These are phyloP conservation scores for Sphaeridia pumilis DNA, from an alignment of 2,888 invertebrate species.

Conservation along the genomic window DNA sequence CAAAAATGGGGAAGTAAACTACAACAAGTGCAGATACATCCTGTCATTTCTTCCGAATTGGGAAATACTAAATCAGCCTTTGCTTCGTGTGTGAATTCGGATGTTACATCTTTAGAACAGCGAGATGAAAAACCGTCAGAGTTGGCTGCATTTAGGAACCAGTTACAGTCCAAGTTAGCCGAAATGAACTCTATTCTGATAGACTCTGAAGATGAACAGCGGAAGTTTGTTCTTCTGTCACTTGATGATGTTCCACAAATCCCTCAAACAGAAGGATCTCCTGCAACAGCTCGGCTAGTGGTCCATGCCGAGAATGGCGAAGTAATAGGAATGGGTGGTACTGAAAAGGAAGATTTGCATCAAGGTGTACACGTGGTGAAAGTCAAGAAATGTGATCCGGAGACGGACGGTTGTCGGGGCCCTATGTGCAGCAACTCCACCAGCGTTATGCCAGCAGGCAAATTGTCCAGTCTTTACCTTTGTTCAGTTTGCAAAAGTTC, in stretches of 20 bases:
- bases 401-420: not conserved
- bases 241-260: not conserved
- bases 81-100: not conserved
- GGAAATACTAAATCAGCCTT: not conserved
- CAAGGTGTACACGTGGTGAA: not conserved
- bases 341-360: not conserved
- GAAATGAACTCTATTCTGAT: not conserved
- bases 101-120: not conserved
- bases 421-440: not conserved
- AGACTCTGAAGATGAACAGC: not conserved
- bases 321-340: not conserved
- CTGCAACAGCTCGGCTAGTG: not conserved
- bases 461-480: not conserved
- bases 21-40: not conserved
- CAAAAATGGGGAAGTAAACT: not conserved
- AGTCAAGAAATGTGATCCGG: not conserved
- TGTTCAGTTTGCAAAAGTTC: constrained; percentile 6
- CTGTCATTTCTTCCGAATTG: not conserved
- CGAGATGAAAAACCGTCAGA: not conserved
- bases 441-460: not conserved
- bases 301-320: not conserved
- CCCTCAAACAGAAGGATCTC: not conserved
- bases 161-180: not conserved
- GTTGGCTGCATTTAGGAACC: not conserved
- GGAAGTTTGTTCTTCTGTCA: not conserved